A percentile compares a stretch with the other conserved stretches of the same genome.
These are phyloP conservation scores for Gisinianus flammeolus DNA, from an alignment of 2,888 invertebrate species.

Conservation along the genomic window DNA sequence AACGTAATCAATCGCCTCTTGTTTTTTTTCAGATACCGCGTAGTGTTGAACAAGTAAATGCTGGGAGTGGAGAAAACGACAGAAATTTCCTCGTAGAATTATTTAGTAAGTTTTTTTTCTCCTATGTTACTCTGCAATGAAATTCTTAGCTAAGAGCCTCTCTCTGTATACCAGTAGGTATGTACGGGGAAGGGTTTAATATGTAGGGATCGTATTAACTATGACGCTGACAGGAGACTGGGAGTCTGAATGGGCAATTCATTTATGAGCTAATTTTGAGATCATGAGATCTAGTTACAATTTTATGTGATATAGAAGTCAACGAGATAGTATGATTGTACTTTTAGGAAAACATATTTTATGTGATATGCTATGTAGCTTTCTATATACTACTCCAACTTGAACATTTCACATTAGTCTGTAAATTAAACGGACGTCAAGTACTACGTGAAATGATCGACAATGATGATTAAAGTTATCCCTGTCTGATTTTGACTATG, in stretches of 20 bases:
- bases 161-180: not conserved
- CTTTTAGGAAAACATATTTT: not conserved
- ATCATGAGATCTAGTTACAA: conserved; percentile 11
- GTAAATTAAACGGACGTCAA: no score
- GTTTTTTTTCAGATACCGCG: not conserved
- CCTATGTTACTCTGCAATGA: not conserved
- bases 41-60: not conserved
- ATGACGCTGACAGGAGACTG: not conserved
- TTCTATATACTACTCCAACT: no score
- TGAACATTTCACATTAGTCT: no score
- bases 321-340: not conserved
- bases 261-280: conserved; percentile 14
- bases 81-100: not conserved
- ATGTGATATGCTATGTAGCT: no score
- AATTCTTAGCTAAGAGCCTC: not conserved
- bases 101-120: not conserved
- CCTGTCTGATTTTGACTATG: conserved; percentile 42
- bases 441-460: conserved; percentile 18
- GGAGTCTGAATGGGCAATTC: conserved; percentile 4
- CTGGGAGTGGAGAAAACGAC: not conserved
- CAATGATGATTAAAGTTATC: conserved; percentile 49
- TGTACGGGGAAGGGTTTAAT: not conserved
- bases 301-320: not conserved
- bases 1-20: not conserved
- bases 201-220: not conserved